A percentile compares a stretch with the other conserved stretches of the same genome.
phyloP scores from a whole-genome alignment of 1,140 invertebrate species.

The Zaprionus ghesquierei region DNA sequence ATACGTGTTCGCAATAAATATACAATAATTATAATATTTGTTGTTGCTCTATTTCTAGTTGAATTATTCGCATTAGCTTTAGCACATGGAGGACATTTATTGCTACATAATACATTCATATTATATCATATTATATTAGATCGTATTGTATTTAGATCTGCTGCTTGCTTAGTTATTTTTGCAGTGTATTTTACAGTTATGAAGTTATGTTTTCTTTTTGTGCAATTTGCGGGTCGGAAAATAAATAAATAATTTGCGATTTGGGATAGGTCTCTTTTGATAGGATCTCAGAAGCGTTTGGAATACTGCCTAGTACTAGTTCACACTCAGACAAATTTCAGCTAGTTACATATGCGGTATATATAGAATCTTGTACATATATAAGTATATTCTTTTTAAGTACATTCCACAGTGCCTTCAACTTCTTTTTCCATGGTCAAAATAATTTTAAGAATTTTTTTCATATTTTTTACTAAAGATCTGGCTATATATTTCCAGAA shows the following conservation, averaged over 20 bases:
- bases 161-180: background rate
- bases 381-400: background rate
- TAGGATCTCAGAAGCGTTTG: background rate
- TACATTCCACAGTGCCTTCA: background rate
- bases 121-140: background rate
- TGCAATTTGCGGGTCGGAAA: conserved; percentile 13
- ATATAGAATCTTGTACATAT: background rate
- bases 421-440: background rate
- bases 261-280: background rate
- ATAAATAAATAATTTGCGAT: conserved; percentile 11
- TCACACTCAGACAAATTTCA: background rate
- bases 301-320: background rate
- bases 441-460: background rate
- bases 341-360: background rate
- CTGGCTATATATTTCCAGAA: background rate
- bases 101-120: conserved; percentile 73
- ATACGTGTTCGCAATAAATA: conserved; percentile 50
- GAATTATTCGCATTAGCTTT: conserved; percentile 66
- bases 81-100: conserved; percentile 82
- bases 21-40: conserved; percentile 17
- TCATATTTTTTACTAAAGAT: background rate
- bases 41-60: conserved; percentile 11
- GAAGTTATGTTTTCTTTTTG: background rate
- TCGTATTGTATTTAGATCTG: conserved; percentile 27
- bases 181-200: conserved; percentile 21